Percentiles rank a stretch among this genome's conserved stretches.
Evolutionary conservation across 2,113 vertebrate species (phyloP).

Genomic region (Sebastes schlegelii): DNA sequence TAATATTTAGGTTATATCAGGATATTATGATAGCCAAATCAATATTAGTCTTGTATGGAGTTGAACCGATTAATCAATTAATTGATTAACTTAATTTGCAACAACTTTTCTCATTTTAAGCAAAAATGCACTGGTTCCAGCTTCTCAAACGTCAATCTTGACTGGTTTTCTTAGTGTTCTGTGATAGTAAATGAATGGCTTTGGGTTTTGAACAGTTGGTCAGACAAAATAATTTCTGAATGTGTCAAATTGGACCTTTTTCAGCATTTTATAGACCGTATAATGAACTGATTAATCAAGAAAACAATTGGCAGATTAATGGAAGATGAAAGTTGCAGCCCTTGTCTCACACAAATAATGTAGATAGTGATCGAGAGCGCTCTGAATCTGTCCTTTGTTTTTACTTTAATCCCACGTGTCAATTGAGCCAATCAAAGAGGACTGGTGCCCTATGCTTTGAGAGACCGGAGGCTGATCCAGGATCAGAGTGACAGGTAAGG

Average conservation of each 20-base stretch:
- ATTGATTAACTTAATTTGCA: neutral
- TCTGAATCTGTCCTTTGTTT: slow-evolving; percentile 7
- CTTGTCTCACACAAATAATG: neutral
- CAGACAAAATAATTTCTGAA: neutral
- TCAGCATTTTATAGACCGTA: neutral
- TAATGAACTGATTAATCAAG: neutral
- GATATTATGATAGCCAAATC: neutral
- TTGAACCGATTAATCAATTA: neutral
- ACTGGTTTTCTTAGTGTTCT: neutral
- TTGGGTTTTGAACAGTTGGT: neutral
- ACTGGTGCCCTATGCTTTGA: slow-evolving; percentile 45
- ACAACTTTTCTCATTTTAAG: neutral
- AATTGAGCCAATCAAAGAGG: neutral
- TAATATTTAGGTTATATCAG: neutral
- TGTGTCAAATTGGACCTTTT: neutral
- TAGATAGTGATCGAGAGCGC: neutral
- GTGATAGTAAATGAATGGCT: neutral
- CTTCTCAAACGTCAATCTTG: neutral
- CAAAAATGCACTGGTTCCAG: neutral
- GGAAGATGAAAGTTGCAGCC: neutral
- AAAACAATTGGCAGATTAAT: neutral
- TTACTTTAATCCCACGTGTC: neutral
- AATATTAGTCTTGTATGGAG: neutral
- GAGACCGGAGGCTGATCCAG: slow-evolving; percentile 53
- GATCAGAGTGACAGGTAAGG: slow-evolving; percentile 69